These are phyloP conservation scores for Eospalax fontanierii DNA, from an alignment of 2,797 vertebrate species.

Conservation along the genomic window DNA sequence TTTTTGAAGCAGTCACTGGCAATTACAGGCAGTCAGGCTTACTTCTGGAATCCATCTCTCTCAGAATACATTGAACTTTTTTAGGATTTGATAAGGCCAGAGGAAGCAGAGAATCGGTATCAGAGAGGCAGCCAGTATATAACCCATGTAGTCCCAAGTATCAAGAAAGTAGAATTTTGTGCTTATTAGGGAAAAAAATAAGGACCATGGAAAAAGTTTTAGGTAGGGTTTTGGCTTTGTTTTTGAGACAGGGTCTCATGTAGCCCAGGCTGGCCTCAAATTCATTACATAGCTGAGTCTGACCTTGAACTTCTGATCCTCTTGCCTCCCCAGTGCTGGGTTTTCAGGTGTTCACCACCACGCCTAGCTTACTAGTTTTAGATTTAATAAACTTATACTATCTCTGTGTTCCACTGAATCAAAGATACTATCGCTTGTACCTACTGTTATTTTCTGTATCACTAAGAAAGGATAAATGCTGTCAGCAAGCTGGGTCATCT, in stretches of 20 bases:
- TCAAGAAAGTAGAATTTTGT: not conserved
- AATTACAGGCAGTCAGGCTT: not conserved
- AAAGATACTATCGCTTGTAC: not conserved
- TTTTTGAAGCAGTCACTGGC: conserved; percentile 9
- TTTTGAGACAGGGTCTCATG: not conserved
- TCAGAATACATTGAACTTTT: conserved; percentile 4
- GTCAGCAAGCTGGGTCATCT: not conserved
- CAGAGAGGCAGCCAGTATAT: not conserved
- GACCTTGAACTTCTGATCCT: not conserved
- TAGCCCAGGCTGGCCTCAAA: not conserved
- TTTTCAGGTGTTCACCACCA: too few species aligned
- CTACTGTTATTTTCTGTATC: not conserved
- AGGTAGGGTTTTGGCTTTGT: not conserved
- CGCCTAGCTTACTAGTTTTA: too few species aligned
- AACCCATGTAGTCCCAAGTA: not conserved
- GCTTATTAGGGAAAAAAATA: conserved; percentile 23
- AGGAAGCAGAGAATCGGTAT: not conserved
- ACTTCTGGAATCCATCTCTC: conserved; percentile 28
- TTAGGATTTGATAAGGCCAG: not conserved
- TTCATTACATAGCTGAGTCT: not conserved
- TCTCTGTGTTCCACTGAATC: conserved; percentile 2
- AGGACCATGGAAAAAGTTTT: not conserved
- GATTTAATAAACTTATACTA: conserved; percentile 11
- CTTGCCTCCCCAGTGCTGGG: not conserved
- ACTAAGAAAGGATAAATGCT: not conserved